A percentile compares a stretch with the other conserved stretches of the same genome.
Evolutionary conservation across 2,797 vertebrate genomes (phyloP).

Genomic region (Rhodeus uyekii): DNA sequence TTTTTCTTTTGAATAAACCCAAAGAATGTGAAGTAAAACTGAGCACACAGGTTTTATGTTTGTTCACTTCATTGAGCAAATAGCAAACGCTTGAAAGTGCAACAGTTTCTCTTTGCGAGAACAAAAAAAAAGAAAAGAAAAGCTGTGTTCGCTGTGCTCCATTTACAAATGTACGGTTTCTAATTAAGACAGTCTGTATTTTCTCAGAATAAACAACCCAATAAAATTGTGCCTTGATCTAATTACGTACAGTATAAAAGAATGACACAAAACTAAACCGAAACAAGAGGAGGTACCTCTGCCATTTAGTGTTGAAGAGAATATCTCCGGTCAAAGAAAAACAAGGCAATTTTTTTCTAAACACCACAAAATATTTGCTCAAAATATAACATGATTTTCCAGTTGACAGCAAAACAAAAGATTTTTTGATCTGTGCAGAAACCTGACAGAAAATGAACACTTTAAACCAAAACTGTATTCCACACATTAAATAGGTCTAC

Average conservation of each 20-base stretch:
- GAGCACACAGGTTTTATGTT: not conserved
- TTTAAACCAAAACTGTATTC: not conserved
- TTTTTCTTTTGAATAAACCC: not conserved
- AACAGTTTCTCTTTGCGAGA: not conserved
- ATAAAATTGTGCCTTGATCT: not conserved
- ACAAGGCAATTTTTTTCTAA: not conserved
- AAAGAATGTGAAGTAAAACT: not conserved
- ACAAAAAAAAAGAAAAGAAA: constrained; percentile 1
- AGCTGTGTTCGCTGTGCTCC: not conserved
- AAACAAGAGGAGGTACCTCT: not conserved
- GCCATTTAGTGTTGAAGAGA: not conserved
- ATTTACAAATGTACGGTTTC: constrained; percentile 1
- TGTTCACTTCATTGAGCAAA: constrained; percentile 12
- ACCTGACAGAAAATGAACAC: not conserved
- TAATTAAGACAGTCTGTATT: not conserved
- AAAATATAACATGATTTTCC: not conserved
- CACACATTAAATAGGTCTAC: not conserved
- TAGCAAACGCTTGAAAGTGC: constrained; percentile 11
- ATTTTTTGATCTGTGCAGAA: not conserved
- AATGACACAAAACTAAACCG: not conserved
- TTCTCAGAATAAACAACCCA: not conserved
- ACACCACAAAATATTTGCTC: not conserved
- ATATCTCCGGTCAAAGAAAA: not conserved
- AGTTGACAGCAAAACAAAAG: not conserved
- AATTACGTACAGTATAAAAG: not conserved